A percentile compares a stretch with the other conserved stretches of the same genome.
These are phyloP conservation scores for Sebastes minor DNA, from an alignment of 2,797 vertebrate genomes.

Conservation along the genomic window DNA sequence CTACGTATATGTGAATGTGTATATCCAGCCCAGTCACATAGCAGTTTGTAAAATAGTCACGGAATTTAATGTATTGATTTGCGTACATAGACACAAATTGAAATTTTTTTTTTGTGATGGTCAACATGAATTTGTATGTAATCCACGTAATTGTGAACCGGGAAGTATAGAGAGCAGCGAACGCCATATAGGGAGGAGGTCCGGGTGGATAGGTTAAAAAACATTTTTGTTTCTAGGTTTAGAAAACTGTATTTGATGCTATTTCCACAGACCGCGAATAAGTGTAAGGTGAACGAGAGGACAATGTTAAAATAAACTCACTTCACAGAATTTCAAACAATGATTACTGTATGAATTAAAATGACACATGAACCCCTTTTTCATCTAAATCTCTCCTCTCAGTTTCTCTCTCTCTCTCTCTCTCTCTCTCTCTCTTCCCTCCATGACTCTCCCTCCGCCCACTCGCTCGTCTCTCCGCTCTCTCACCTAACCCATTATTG, in stretches of 20 bases:
- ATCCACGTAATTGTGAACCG: too few relatives aligned
- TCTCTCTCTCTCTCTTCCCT: background rate
- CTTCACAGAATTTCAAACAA: slow-evolving; percentile 11
- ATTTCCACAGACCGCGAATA: background rate
- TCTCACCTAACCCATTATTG: slow-evolving; percentile 71
- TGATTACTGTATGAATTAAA: slow-evolving; percentile 21
- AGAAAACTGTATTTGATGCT: background rate
- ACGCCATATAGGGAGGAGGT: too few relatives aligned
- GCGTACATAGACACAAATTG: too few relatives aligned
- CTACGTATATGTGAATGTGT: background rate
- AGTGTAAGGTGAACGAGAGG: background rate
- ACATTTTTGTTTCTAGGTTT: background rate
- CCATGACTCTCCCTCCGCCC: slow-evolving; percentile 13
- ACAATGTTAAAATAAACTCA: background rate
- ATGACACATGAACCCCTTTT: slow-evolving; percentile 10
- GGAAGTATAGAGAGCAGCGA: too few relatives aligned
- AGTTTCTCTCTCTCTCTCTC: background rate
- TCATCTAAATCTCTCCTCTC: slow-evolving; percentile 13
- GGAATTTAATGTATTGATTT: too few relatives aligned
- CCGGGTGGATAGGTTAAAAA: too few relatives aligned
- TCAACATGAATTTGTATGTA: too few relatives aligned
- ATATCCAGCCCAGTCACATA: background rate
- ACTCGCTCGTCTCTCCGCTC: slow-evolving; percentile 21
- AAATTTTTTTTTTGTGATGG: too few relatives aligned
- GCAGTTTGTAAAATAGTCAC: too few relatives aligned